These are phyloP conservation scores for Hemicordylus capensis DNA, from an alignment of 2,113 vertebrate species.

Conservation along the genomic window DNA sequence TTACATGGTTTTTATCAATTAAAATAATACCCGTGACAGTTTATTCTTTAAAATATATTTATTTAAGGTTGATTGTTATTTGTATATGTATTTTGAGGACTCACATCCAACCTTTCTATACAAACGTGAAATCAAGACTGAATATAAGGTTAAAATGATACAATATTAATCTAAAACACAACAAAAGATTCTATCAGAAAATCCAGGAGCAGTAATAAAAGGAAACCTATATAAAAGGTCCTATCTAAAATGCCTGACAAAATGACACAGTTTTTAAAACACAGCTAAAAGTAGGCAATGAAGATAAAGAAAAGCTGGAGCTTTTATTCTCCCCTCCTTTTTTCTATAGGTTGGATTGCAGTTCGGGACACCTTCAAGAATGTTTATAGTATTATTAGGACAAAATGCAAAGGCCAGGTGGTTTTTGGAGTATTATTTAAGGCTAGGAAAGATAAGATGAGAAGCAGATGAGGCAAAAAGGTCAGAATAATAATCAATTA, in stretches of 20 bases:
- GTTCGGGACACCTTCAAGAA: not conserved
- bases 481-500: conserved; percentile 1
- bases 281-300: too few species aligned
- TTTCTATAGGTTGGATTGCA: not conserved
- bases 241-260: too few species aligned
- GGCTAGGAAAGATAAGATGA: conserved; percentile 29
- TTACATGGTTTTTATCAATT: not conserved
- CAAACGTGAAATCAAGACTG: too few species aligned
- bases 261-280: too few species aligned
- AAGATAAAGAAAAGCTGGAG: not conserved
- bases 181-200: too few species aligned
- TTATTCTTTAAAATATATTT: not conserved
- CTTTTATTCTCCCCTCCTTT: not conserved
- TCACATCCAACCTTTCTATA: too few species aligned
- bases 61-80: too few species aligned
- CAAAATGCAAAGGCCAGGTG: not conserved
- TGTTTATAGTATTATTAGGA: conserved; percentile 27
- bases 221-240: too few species aligned
- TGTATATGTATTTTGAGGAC: too few species aligned
- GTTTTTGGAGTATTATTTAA: not conserved
- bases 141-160: too few species aligned
- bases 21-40: not conserved
- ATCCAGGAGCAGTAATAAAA: too few species aligned
- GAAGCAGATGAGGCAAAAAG: conserved; percentile 8
- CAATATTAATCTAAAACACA: too few species aligned